phyloP scores from a whole-genome alignment of 2,113 vertebrate genomes.

The Dinomys branickii region DNA sequence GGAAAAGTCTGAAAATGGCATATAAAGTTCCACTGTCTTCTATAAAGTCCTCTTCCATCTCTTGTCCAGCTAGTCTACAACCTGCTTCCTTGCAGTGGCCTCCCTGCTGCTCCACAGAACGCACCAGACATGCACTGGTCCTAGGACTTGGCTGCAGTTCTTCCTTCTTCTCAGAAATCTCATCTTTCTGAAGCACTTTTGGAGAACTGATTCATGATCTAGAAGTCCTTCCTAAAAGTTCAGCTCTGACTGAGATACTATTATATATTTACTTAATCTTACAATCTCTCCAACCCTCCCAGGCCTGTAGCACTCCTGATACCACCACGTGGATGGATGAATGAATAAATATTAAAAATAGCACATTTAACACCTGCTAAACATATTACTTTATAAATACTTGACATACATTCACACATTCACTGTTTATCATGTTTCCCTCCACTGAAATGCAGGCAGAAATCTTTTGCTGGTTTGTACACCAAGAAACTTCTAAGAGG shows the following conservation, averaged over 20 bases:
- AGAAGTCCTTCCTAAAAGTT: background rate
- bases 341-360: background rate
- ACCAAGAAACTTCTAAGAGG: background rate
- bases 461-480: background rate
- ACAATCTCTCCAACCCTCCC: background rate
- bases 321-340: background rate
- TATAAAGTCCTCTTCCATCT: background rate
- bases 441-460: background rate
- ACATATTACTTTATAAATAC: background rate
- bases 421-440: background rate
- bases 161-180: background rate
- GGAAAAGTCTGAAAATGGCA: background rate
- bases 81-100: background rate
- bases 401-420: background rate
- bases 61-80: fast-evolving
- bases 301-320: background rate
- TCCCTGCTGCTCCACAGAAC: background rate
- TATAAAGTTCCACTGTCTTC: background rate
- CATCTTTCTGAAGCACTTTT: background rate
- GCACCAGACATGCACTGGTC: background rate
- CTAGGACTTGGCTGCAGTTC: background rate
- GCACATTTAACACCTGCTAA: background rate
- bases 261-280: background rate
- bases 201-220: background rate
- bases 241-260: background rate